These are phyloP conservation scores for Trissoscelio sp. DNA, from an alignment of 2,888 invertebrate genomes.

Conservation along the genomic window DNA sequence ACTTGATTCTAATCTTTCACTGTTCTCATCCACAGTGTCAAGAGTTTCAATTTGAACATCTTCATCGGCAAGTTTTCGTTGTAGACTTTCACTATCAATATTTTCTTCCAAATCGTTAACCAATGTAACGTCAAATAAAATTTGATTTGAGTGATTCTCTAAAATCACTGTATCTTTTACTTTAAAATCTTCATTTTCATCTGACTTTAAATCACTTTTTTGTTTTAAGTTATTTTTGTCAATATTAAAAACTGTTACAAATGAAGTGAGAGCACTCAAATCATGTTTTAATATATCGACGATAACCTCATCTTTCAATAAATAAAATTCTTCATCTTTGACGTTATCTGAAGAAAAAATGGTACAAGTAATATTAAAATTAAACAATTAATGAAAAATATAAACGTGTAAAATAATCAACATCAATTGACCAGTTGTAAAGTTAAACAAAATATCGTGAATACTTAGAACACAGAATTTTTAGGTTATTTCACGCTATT, in stretches of 20 bases:
- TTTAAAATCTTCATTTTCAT: not conserved
- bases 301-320: not conserved
- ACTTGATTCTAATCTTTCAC: slow-evolving; percentile 17
- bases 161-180: not conserved
- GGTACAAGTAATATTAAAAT: not conserved
- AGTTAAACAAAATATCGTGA: not conserved
- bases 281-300: slow-evolving; percentile 21
- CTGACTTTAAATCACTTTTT: slow-evolving; percentile 3
- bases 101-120: not conserved
- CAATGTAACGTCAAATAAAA: no score
- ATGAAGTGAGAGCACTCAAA: slow-evolving; percentile 5
- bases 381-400: slow-evolving; percentile 8
- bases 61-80: slow-evolving; percentile 7
- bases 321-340: slow-evolving; percentile 13
- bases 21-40: slow-evolving; percentile 6
- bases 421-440: not conserved
- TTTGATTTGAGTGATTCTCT: no score
- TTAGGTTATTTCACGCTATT: not conserved
- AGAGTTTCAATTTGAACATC: slow-evolving; percentile 5
- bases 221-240: slow-evolving; percentile 14
- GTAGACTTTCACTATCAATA: not conserved
- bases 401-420: not conserved
- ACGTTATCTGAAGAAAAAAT: slow-evolving; percentile 11
- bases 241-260: slow-evolving; percentile 10
- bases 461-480: not conserved